Base-by-base conservation (phyloP, 2,113 vertebrate species). In the Leptodactylus fuscus region DNA sequence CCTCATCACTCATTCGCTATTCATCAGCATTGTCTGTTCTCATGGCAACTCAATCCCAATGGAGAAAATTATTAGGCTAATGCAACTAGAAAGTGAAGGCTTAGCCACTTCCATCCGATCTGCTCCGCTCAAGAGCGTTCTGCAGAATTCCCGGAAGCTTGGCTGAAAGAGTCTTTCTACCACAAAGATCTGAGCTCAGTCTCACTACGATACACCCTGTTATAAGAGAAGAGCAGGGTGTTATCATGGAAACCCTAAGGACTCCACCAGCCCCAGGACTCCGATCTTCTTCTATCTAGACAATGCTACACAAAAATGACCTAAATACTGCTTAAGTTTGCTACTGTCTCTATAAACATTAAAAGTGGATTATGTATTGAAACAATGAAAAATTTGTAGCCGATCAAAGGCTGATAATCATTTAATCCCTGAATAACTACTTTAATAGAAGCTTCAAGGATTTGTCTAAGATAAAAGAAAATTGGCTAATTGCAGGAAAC, bases 51-150 rank as follows among this genome's bases (percentile, higher is more conserved):
- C 22, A 48, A 70, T 85, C 74, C 83, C 83, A 55, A 36, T 3
- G 62, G 75, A 77, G 44, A 41, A 79, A 34, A 46, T 77, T 79
- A 85, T 79, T 79, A 79, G 46, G 15, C 46, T 79, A 85, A 85
- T 79, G 75, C n/a, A 51, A 49, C 62, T 34, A 71, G 60, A 48
- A 32, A 65, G 3, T 27, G 81, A 85, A 36, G 44, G 41, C 27
- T 38, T 49, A 32, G 73, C 73, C 41, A 49, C 38, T 29, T 51
- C 27, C 82, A 7, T 79, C 36, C 32, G 51, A 55, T 58, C 12
- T 41, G 81, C 38, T 81, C 18, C n/a, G 44, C 27, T 48, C 27
- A 22, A 36, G 13, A 22, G 49, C 32, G 10, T 60, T 46, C 67
- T 60, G 46, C 51, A 13, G 74, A 53, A 51, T 55, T 36, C 22